phyloP scores from a whole-genome alignment of 1,140 invertebrate species.

The Choristoneura fumiferana region DNA sequence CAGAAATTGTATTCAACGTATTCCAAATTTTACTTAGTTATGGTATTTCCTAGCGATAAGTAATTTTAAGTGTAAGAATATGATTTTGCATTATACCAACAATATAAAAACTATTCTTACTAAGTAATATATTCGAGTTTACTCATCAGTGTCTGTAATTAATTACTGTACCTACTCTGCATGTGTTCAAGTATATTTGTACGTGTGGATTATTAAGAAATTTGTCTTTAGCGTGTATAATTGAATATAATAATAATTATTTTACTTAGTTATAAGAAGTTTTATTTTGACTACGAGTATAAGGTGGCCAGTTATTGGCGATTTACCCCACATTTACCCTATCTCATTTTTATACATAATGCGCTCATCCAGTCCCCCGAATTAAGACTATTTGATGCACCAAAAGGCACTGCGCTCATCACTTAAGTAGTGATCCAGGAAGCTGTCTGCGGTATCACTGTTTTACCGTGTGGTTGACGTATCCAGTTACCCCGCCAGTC shows the following conservation, averaged over 20 bases:
- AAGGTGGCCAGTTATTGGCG: too few species aligned
- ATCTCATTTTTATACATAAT: too few species aligned
- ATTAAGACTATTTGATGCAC: too few species aligned
- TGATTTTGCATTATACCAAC: not conserved
- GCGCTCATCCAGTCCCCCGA: too few species aligned
- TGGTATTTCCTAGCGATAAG: not conserved
- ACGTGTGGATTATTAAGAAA: slow-evolving; percentile 6
- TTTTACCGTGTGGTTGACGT: too few species aligned
- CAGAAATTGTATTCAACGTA: not conserved
- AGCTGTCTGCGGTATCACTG: too few species aligned
- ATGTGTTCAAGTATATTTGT: slow-evolving; percentile 4
- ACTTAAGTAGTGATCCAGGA: too few species aligned
- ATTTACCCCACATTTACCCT: too few species aligned
- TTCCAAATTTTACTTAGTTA: not conserved
- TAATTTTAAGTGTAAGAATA: not conserved
- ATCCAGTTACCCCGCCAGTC: too few species aligned
- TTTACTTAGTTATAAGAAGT: not conserved
- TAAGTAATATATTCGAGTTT: slow-evolving; percentile 4
- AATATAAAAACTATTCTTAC: not conserved
- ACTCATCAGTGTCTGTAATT: not conserved
- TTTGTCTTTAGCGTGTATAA: not conserved
- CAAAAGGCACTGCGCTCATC: too few species aligned
- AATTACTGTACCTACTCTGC: slow-evolving; percentile 9
- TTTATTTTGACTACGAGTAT: too few species aligned
- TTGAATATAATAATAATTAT: not conserved